Evolutionary conservation across 1,140 invertebrate species (phyloP).

Genomic region (Centruroides vittatus): DNA sequence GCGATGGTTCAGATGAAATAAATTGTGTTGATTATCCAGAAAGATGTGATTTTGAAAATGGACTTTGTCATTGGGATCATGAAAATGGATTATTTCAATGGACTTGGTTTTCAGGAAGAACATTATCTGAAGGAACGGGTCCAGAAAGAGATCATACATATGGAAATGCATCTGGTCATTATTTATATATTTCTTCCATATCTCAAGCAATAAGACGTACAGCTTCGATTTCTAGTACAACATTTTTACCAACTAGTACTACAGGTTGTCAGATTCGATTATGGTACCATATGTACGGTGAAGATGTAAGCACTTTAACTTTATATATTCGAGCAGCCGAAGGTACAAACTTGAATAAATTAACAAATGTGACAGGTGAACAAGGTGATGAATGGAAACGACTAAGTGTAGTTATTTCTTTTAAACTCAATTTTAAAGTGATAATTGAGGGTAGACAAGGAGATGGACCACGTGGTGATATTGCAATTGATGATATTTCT

Average conservation of each 20-base stretch:
- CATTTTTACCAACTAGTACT: slow-evolving; percentile 7
- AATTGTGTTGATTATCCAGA: slow-evolving; percentile 11
- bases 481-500: slow-evolving; percentile 20
- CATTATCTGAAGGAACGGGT: slow-evolving; percentile 5
- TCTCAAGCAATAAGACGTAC: not conserved
- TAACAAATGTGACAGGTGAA: not conserved
- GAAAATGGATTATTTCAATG: not conserved
- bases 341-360: not conserved
- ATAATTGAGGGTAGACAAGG: slow-evolving; percentile 3
- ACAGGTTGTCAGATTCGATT: slow-evolving; percentile 10
- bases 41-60: slow-evolving; percentile 13
- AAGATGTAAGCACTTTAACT: not conserved
- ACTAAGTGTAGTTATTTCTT: slow-evolving; percentile 1
- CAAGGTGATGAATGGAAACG: slow-evolving; percentile 11
- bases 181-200: not conserved
- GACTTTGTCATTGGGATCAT: slow-evolving; percentile 9
- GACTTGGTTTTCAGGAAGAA: slow-evolving; percentile 8
- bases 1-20: slow-evolving; percentile 16
- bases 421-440: slow-evolving; percentile 5
- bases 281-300: slow-evolving; percentile 7
- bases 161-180: slow-evolving; percentile 9
- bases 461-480: not conserved
- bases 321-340: not conserved
- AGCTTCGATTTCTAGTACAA: slow-evolving; percentile 3
- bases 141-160: slow-evolving; percentile 15